These are phyloP conservation scores for Cotesia chilonis DNA, from an alignment of 1,140 invertebrate species.

Conservation along the genomic window DNA sequence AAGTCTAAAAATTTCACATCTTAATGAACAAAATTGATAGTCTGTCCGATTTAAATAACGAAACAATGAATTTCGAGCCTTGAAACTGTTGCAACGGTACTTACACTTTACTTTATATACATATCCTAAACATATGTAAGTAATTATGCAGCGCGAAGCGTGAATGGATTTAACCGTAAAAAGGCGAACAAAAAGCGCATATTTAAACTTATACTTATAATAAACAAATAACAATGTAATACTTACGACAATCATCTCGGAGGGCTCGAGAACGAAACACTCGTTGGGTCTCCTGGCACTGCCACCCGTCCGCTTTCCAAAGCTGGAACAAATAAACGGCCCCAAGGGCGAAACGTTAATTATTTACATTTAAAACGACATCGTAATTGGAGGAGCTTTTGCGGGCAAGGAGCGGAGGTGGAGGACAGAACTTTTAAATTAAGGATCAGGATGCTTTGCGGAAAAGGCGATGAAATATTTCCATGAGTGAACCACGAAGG, in stretches of 20 bases:
- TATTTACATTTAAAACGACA: constrained; percentile 24
- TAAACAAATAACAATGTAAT: constrained; percentile 31
- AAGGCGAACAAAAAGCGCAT: background rate
- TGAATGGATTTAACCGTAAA: constrained; percentile 4
- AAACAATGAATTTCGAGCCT: too few species aligned
- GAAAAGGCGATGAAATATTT: constrained; percentile 14
- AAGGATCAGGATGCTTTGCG: background rate
- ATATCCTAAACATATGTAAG: too few species aligned
- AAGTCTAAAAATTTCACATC: too few species aligned
- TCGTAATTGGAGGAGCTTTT: constrained; percentile 24
- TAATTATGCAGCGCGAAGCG: too few species aligned
- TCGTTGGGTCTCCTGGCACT: constrained; percentile 80
- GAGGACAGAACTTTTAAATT: background rate
- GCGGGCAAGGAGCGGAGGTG: background rate
- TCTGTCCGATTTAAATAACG: too few species aligned
- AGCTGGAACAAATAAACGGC: constrained; percentile 72
- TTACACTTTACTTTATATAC: too few species aligned
- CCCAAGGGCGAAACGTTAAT: constrained; percentile 25
- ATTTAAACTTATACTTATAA: background rate
- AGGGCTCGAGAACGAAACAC: constrained; percentile 85
- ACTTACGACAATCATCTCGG: constrained; percentile 89
- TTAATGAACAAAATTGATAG: too few species aligned
- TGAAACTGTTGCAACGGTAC: too few species aligned
- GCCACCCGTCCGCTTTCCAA: constrained; percentile 81
- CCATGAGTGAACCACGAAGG: background rate